phyloP scores from a whole-genome alignment of 2,888 invertebrate genomes.

The Euzophera pinguis region DNA sequence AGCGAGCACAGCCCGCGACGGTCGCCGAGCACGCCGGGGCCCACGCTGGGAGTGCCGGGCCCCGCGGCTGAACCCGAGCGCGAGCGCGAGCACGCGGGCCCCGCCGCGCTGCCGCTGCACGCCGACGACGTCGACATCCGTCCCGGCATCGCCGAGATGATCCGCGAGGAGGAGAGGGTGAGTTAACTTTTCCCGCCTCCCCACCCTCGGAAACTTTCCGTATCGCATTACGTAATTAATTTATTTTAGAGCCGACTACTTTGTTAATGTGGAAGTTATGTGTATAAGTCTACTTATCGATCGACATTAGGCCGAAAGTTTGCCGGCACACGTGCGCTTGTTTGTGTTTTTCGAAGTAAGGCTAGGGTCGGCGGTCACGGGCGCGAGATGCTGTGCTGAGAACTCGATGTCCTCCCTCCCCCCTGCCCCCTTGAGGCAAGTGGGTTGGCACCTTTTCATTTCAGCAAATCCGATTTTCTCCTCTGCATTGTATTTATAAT shows the following conservation, averaged over 20 bases:
- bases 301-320: conserved; percentile 20
- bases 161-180: conserved; percentile 97
- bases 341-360: conserved; percentile 4
- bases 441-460: background rate
- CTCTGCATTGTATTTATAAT: too few relatives aligned
- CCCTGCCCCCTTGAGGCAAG: background rate
- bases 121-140: conserved; percentile 94
- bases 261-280: conserved; percentile 47
- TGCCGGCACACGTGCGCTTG: conserved; percentile 1
- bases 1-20: conserved; percentile 42
- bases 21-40: conserved; percentile 34
- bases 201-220: conserved; percentile 51
- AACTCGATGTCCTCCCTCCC: background rate
- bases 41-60: conserved; percentile 31
- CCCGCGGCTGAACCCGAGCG: conserved; percentile 30
- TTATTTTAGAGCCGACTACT: conserved; percentile 47
- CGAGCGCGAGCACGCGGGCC: conserved; percentile 31
- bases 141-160: conserved; percentile 97
- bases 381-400: background rate
- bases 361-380: conserved; percentile 1
- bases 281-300: conserved; percentile 25
- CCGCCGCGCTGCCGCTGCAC: conserved; percentile 56
- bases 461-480: background rate
- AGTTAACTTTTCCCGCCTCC: conserved; percentile 79
- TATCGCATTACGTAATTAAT: conserved; percentile 58